A percentile compares a stretch with the other conserved stretches of the same genome.
Conservation (phyloP, 2,888 invertebrate species). For the Pollenia angustigena region DNA sequence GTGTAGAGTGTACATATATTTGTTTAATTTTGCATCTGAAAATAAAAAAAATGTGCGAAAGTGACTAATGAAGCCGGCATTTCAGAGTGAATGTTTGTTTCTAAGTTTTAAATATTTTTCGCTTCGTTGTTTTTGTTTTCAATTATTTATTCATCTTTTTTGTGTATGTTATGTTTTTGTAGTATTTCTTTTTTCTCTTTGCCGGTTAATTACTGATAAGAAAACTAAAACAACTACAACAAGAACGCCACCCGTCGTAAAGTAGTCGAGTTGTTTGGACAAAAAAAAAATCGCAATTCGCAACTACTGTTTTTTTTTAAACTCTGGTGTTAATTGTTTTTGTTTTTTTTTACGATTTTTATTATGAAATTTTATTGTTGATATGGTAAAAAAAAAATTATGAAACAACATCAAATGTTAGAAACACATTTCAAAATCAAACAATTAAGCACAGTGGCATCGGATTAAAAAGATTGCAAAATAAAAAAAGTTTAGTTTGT, state of each 20-base stretch:
- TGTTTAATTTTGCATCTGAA: not conserved
- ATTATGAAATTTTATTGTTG: constrained; percentile 13
- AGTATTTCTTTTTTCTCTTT: constrained; percentile 5
- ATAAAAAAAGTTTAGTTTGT: too few relatives aligned
- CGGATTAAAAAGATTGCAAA: not conserved
- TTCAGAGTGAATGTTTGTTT: constrained; percentile 14
- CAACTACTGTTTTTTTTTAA: constrained; percentile 29
- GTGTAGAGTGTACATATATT: not conserved
- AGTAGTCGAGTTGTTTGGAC: constrained; percentile 1
- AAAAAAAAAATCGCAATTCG: constrained; percentile 24
- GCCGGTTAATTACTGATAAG: constrained; percentile 63
- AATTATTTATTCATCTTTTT: constrained; percentile 19
- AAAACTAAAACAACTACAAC: constrained; percentile 4
- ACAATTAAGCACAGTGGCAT: constrained; percentile 8
- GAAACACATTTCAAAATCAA: not conserved
- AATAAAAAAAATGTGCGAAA: not conserved
- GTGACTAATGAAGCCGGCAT: constrained; percentile 64
- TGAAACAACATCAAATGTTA: constrained; percentile 3
- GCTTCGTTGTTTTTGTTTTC: constrained; percentile 21
- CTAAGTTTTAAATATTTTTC: constrained; percentile 5
- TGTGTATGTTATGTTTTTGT: constrained; percentile 6
- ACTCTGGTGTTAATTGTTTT: constrained; percentile 8
- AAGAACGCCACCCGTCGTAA: not conserved
- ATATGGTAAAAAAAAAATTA: constrained; percentile 15
- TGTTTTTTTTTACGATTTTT: constrained; percentile 9